Percentiles rank a stretch among this genome's conserved stretches.
Conservation (phyloP, 2,797 vertebrate species). For the Mus spretus region DNA sequence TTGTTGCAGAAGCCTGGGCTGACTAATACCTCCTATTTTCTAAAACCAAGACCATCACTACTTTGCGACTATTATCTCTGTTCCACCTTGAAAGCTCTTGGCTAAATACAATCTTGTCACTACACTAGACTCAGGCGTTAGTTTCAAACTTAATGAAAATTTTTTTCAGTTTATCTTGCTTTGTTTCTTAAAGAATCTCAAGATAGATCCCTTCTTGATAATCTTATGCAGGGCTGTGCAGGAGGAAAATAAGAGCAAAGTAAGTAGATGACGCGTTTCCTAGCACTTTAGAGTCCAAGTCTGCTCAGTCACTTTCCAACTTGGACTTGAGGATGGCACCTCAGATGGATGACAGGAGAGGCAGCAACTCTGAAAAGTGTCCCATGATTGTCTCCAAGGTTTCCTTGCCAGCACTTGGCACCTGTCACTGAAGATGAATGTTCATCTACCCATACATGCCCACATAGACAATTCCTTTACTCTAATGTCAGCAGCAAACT, state of each 20-base stretch:
- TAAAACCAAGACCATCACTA: background rate
- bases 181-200: constrained; percentile 21
- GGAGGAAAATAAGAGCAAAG: constrained; percentile 18
- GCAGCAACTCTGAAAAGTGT: background rate
- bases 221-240: background rate
- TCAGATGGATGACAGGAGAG: background rate
- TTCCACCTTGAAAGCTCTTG: background rate
- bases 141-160: background rate
- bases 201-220: background rate
- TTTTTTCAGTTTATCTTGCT: background rate
- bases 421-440: background rate
- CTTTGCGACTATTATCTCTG: background rate
- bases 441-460: background rate
- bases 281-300: constrained; percentile 15
- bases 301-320: constrained; percentile 46
- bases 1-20: background rate
- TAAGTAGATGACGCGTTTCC: background rate
- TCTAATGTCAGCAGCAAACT: background rate
- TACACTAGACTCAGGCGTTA: background rate
- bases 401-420: background rate
- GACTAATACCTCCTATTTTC: background rate
- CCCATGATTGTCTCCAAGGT: background rate
- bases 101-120: background rate
- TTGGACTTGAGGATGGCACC: background rate
- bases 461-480: background rate